Evolutionary conservation across 2,888 invertebrate species (phyloP).

Genomic region (Bugula neritina): DNA sequence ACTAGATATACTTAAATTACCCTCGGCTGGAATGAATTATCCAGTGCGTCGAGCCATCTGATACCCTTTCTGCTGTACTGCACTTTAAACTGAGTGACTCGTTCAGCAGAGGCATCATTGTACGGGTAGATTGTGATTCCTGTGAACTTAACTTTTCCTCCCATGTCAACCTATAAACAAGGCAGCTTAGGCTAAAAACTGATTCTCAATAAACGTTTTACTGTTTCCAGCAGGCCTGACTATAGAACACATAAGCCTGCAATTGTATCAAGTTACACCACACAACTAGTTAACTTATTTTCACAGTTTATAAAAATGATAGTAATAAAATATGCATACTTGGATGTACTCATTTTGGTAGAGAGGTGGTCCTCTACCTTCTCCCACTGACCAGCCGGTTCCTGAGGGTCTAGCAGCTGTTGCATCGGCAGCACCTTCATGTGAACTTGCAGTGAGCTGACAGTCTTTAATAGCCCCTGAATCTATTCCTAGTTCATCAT

Average conservation of each 20-base stretch:
- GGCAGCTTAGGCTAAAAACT: too few relatives aligned
- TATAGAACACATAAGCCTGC: too few relatives aligned
- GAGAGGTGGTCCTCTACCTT: not conserved
- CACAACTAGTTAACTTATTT: too few relatives aligned
- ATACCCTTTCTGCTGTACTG: slow-evolving; percentile 8
- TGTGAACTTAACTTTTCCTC: slow-evolving; percentile 9
- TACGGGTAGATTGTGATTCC: slow-evolving; percentile 13
- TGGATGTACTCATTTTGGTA: slow-evolving; percentile 23
- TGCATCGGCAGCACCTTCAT: not conserved
- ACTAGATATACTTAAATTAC: not conserved
- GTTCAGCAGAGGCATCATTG: not conserved
- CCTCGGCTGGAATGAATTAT: not conserved
- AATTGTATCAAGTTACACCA: too few relatives aligned
- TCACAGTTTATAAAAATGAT: too few relatives aligned
- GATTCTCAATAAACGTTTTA: too few relatives aligned
- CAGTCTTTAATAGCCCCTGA: not conserved
- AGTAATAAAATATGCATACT: too few relatives aligned
- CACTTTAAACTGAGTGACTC: not conserved
- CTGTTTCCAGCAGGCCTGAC: too few relatives aligned
- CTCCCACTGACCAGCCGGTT: not conserved
- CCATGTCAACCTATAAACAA: slow-evolving; percentile 7
- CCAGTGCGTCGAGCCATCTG: not conserved
- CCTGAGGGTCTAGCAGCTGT: not conserved
- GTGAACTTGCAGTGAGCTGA: slow-evolving; percentile 1
- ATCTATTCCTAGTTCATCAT: not conserved